These are phyloP conservation scores for Mactromeris polynyma DNA, from an alignment of 2,888 invertebrate genomes.

Conservation along the genomic window DNA sequence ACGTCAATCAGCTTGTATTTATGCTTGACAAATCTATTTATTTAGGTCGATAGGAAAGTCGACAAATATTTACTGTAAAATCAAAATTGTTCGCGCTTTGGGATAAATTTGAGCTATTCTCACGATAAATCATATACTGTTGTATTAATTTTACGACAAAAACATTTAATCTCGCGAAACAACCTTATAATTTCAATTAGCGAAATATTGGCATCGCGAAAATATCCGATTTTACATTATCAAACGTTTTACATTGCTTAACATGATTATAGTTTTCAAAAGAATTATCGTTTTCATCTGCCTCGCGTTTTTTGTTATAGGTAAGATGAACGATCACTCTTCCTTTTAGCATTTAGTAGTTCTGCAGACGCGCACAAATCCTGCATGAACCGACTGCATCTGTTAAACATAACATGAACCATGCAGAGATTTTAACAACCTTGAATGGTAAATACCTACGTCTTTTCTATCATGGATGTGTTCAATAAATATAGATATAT, in stretches of 20 bases:
- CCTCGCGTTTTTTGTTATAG: neutral
- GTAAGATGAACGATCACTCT: neutral
- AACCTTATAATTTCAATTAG: too few species aligned
- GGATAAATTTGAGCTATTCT: too few species aligned
- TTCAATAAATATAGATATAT: conserved; percentile 32
- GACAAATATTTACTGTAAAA: neutral
- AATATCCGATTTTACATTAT: too few species aligned
- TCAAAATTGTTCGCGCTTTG: too few species aligned
- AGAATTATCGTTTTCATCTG: neutral
- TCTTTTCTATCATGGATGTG: neutral
- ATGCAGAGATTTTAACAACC: neutral
- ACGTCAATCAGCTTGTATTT: neutral
- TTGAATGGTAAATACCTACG: neutral
- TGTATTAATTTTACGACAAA: too few species aligned
- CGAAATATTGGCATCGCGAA: too few species aligned
- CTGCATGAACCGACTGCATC: neutral
- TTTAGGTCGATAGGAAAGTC: neutral
- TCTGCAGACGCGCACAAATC: neutral
- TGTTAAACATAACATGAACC: neutral
- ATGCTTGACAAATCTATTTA: neutral
- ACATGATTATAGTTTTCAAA: neutral
- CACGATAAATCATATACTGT: too few species aligned
- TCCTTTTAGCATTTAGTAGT: neutral
- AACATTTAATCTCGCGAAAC: too few species aligned
- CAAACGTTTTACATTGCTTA: neutral